Evolutionary conservation across 2,113 vertebrate genomes (phyloP).

Genomic region (Chaetops frenatus): DNA sequence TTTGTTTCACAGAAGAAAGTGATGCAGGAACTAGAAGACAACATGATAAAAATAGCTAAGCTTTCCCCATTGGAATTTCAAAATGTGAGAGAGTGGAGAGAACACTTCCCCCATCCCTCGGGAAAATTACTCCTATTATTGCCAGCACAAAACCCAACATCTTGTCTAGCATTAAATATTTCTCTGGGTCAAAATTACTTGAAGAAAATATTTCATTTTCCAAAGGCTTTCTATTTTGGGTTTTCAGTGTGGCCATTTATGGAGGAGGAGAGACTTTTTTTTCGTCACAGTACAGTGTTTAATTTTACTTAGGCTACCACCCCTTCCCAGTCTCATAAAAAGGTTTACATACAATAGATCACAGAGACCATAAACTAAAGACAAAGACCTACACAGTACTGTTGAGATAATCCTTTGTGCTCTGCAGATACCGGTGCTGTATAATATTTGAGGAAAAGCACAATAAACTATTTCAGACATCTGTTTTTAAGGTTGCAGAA

Average conservation of each 20-base stretch:
- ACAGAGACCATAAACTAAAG: slow-evolving; percentile 63
- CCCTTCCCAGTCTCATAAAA: slow-evolving; percentile 64
- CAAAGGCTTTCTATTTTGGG: slow-evolving; percentile 23
- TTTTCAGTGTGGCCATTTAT: neutral
- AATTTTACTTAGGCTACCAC: slow-evolving; percentile 58
- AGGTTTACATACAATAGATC: slow-evolving; percentile 62
- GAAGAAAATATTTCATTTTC: neutral
- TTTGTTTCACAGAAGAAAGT: slow-evolving; percentile 25
- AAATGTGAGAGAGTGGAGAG: neutral
- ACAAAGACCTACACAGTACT: slow-evolving; percentile 48
- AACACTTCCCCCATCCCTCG: neutral
- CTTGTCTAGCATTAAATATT: neutral
- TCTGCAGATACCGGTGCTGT: slow-evolving; percentile 35
- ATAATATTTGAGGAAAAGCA: slow-evolving; percentile 58
- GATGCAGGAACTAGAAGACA: neutral
- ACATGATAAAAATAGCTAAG: slow-evolving; percentile 12
- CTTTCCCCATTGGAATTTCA: neutral
- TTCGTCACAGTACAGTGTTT: slow-evolving; percentile 9
- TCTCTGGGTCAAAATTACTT: slow-evolving; percentile 15
- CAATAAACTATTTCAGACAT: slow-evolving; percentile 68
- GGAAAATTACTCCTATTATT: neutral
- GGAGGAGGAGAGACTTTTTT: neutral
- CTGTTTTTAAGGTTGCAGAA: slow-evolving; percentile 72
- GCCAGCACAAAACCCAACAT: neutral
- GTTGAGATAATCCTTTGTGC: slow-evolving; percentile 58